Conservation (phyloP, 2,113 vertebrate species). For the Condylura cristata region DNA sequence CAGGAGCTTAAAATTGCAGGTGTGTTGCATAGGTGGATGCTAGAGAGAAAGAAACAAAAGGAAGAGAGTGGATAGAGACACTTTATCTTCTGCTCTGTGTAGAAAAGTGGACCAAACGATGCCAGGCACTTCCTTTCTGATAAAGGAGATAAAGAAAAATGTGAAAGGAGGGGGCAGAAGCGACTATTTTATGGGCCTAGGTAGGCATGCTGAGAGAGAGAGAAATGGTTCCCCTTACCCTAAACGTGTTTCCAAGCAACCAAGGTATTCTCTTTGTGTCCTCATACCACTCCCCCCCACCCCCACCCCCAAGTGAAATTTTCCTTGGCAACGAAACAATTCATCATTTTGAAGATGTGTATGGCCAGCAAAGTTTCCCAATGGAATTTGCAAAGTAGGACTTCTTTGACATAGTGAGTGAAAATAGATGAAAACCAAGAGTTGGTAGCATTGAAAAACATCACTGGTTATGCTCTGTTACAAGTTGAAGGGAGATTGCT, state of each 20-base stretch:
- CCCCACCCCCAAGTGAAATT: not conserved
- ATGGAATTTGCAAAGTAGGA: slow-evolving; percentile 36
- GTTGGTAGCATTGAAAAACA: not conserved
- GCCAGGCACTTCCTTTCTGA: not conserved
- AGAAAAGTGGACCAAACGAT: not conserved
- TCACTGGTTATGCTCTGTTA: not conserved
- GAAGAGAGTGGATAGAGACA: not conserved
- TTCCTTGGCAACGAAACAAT: slow-evolving; percentile 51
- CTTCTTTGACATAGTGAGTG: slow-evolving; percentile 23
- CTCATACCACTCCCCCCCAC: not conserved
- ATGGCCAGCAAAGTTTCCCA: slow-evolving; percentile 18
- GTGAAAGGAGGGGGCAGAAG: not conserved
- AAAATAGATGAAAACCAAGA: slow-evolving; percentile 47
- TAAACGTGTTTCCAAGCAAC: slow-evolving; percentile 35
- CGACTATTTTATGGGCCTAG: not conserved
- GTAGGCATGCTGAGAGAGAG: not conserved
- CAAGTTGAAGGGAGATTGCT: not conserved
- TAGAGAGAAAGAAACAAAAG: not conserved
- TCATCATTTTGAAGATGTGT: slow-evolving; percentile 35
- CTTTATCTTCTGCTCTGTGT: not conserved
- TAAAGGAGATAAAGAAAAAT: slow-evolving; percentile 33
- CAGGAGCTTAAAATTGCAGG: not conserved
- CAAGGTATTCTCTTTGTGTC: not conserved
- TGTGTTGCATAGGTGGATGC: not conserved
- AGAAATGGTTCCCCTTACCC: slow-evolving; percentile 30